These are phyloP conservation scores for Australoheros scitulus DNA, from an alignment of 2,113 vertebrate species.

Conservation along the genomic window DNA sequence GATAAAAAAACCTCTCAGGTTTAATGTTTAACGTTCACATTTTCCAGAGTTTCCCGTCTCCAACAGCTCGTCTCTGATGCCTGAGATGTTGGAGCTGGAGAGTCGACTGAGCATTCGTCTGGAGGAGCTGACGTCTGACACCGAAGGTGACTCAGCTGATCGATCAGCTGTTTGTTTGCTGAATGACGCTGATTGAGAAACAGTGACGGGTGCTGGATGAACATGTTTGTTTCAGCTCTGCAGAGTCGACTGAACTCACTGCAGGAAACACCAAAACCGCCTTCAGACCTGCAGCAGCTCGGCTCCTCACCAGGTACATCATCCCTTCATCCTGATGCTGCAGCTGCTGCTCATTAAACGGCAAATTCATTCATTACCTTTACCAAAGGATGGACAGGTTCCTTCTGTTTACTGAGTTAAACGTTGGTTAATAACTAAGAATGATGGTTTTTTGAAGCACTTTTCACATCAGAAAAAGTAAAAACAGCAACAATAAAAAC, in stretches of 20 bases:
- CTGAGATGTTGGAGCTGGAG: constrained; percentile 1
- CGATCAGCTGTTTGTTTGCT: neutral
- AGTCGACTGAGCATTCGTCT: neutral
- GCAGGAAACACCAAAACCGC: neutral
- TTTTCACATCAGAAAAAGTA: neutral
- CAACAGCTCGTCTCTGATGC: constrained; percentile 17
- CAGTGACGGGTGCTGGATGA: neutral
- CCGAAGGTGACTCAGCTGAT: constrained; percentile 37
- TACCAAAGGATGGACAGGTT: no score
- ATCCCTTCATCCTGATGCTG: neutral
- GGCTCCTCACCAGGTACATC: neutral
- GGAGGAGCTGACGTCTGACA: neutral
- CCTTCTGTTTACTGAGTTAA: no score
- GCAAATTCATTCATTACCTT: no score
- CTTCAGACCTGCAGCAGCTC: neutral
- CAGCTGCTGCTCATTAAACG: no score
- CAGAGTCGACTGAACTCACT: neutral
- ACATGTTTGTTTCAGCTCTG: neutral
- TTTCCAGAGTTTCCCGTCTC: constrained; percentile 7
- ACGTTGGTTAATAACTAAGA: no score
- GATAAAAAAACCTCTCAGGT: neutral
- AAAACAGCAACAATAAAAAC: no score
- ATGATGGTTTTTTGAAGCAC: no score
- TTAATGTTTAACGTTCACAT: neutral
- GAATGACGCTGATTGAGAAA: neutral